These are phyloP conservation scores for Cantharis flavilabris DNA, from an alignment of 2,888 invertebrate species.

Conservation along the genomic window DNA sequence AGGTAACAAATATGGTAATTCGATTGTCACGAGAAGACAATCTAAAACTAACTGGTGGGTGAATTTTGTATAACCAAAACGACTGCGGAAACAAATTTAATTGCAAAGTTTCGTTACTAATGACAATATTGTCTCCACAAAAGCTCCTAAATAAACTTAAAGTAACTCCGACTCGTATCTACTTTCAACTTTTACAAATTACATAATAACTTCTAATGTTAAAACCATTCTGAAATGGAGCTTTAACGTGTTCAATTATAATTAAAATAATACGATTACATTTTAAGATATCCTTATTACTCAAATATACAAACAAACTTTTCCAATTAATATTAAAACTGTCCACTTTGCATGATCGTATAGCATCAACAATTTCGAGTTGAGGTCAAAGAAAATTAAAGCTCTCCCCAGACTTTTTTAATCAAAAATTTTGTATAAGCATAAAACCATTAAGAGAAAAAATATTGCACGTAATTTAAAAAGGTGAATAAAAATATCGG, in stretches of 20 bases:
- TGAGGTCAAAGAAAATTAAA: too few relatives aligned
- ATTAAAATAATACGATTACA: neutral
- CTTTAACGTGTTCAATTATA: neutral
- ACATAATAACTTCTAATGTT: neutral
- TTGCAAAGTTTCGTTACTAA: neutral
- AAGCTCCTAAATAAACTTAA: neutral
- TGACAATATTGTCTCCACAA: neutral
- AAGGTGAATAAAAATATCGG: neutral
- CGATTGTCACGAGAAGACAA: neutral
- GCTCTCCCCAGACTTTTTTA: neutral
- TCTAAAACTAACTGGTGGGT: neutral
- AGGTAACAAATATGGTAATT: neutral
- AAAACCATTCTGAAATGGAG: neutral
- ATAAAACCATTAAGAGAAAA: neutral
- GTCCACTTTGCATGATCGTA: neutral
- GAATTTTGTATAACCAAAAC: neutral
- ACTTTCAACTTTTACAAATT: neutral
- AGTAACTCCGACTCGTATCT: neutral
- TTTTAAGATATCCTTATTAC: neutral
- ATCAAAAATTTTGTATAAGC: neutral
- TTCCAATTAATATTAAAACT: neutral
- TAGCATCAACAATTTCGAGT: neutral
- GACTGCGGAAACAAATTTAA: neutral
- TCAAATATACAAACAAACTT: neutral
- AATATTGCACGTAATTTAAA: neutral